Base-by-base conservation (phyloP, 2,888 invertebrate species). In the Lithosia quadra region DNA sequence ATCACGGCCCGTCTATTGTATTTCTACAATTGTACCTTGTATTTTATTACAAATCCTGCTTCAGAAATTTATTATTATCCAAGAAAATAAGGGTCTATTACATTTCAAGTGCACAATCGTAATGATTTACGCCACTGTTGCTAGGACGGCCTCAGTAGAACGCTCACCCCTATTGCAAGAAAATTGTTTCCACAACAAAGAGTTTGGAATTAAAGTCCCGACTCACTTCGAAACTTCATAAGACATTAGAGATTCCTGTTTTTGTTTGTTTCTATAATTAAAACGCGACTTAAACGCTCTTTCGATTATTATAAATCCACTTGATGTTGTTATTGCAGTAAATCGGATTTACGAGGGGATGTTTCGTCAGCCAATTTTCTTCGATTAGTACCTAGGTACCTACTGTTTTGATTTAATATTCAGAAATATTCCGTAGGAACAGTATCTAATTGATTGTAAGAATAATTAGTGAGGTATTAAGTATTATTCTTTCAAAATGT, bases 201-300 rank as follows among this genome's bases (percentile, higher is more conserved):
- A 85, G 84, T 86, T 85, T 70, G 78, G 84, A 87, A 86, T 88
- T 86, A 86, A 87, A 88, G 83, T 86, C 83, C 81, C 80, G 79
- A 85, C 85, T 87, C 86, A 85, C 86, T 86, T 79, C 77, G 75
- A 71, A 86, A 89, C 86, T 88, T 83, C 78, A 85, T 86, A 91
- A 91, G 90, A 90, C 90, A 87, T 86, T 83, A 83, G 84, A 88
- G 89, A 89, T 88, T 87, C 87, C 82, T 87, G 88, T 89, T 92
- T 90, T 89, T 91, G 91, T 92, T 92, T 92, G 91, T 92, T 92
- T 91, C 89, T 92, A 88, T 92, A 92, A 93, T 92, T 91, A 93
- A 92, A 92, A 89, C 89, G 82, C 88, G 87, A 90, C 88, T 91
- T 89, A 85, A 89, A 88, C 88, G 88, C 89, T 89, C 86, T 86